Evolutionary conservation across 2,113 vertebrate species (phyloP).

Genomic region (Tachysurus fulvidraco): DNA sequence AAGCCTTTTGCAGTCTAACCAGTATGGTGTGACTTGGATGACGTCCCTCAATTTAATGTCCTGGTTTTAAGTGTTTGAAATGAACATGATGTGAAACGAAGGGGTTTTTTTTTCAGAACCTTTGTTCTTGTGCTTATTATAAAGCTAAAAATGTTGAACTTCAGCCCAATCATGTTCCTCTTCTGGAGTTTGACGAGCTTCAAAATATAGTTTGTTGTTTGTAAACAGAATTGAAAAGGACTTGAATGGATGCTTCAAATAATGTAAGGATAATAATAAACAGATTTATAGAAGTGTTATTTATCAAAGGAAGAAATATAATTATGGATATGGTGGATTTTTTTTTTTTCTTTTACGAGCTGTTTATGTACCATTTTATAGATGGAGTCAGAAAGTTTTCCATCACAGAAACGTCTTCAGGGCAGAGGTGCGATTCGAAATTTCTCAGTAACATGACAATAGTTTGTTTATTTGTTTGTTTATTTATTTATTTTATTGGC

Average conservation of each 20-base stretch:
- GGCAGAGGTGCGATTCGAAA: not conserved
- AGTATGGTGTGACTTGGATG: constrained; percentile 59
- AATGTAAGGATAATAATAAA: not conserved
- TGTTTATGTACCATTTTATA: not conserved
- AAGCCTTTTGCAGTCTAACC: constrained; percentile 60
- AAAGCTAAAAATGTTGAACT: constrained; percentile 31
- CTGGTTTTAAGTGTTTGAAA: constrained; percentile 58
- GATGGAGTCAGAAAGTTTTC: not conserved
- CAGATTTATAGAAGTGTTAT: not conserved
- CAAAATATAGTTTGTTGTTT: not conserved
- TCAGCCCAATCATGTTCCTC: not conserved
- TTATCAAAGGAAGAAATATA: not conserved
- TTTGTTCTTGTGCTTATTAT: constrained; percentile 47
- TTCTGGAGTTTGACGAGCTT: not conserved
- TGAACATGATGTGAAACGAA: constrained; percentile 48
- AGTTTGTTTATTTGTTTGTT: too few relatives aligned
- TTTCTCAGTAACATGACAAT: not conserved
- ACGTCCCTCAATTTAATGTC: constrained; percentile 63
- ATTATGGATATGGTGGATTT: not conserved
- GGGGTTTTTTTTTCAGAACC: constrained; percentile 25
- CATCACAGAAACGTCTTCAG: not conserved
- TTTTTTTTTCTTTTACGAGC: not conserved
- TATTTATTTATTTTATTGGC: too few relatives aligned
- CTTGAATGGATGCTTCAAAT: not conserved
- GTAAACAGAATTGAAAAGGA: not conserved